Base-by-base conservation (phyloP, 2,113 vertebrate species). In the Felis chaus region DNA sequence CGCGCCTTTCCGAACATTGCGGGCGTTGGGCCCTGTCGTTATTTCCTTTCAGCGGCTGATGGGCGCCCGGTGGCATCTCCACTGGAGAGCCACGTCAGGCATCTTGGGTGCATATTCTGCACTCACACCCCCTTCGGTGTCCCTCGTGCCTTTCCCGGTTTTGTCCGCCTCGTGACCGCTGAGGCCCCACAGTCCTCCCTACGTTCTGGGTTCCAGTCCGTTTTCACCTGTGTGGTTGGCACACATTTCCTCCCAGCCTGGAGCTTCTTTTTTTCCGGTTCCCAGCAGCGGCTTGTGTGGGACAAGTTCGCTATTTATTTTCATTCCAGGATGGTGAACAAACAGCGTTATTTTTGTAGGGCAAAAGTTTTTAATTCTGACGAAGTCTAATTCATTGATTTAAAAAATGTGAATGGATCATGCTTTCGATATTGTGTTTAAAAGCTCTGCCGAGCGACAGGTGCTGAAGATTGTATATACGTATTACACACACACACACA, bases 121-220 rank as follows among this genome's bases (percentile, higher is more conserved):
- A 1, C 21, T 0, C 3, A 6, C 39, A 14, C 7, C 65, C 41
- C 11, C 15, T 13, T 3, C 10, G 3, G 0, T 4, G 57, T 66
- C 8, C 6, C 66, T 9, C 12, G 0, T 6, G 4, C 25, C 12
- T 39, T 16, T 39, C 33, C 19, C 48, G 7, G 4, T 7, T 5
- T 53, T 5, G 29, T 27, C n/a, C 7, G 12, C 16, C 19, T 50
- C 25, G 1, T 15, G 31, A 13, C 41, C 1, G 23, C 23, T 2
- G 2, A 11, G 25, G 5, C 29, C 9, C 11, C 23, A 33, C 41
- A 0, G 27, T 7, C 63, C 57, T 16, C 3, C 9, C 4, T 2
- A 2, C 5, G 29, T 18, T 39, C 27, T 5, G 36, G 29, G 31
- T 1, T 2, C 0, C 2, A 4, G 55, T 8, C n/a, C 23, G 15